Conservation (phyloP, 2,113 vertebrate genomes). For the Mustelus asterias region DNA sequence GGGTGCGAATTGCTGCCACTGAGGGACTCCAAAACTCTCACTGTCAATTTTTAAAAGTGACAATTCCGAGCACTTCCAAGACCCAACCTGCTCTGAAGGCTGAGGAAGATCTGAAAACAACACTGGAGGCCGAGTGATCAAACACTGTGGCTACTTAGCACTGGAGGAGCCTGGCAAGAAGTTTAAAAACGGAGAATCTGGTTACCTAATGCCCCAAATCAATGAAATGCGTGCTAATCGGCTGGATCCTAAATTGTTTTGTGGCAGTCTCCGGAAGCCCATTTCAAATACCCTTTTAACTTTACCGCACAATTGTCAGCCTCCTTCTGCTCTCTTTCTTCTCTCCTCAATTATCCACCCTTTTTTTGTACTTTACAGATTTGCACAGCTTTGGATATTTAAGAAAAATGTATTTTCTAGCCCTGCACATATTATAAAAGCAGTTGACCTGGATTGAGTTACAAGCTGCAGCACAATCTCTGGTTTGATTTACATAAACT, state of each 20-base stretch:
- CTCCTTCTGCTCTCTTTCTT: not conserved
- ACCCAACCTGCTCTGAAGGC: not conserved
- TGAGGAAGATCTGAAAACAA: not conserved
- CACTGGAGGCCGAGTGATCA: not conserved
- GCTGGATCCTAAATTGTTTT: not conserved
- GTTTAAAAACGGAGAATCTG: not conserved
- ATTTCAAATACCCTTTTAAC: not conserved
- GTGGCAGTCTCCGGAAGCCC: not conserved
- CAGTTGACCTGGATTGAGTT: not conserved
- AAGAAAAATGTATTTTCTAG: not conserved
- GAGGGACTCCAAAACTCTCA: not conserved
- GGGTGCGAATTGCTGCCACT: not conserved
- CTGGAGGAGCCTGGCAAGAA: not conserved
- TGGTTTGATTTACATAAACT: slow-evolving; percentile 22
- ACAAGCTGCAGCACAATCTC: not conserved
- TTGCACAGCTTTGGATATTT: not conserved
- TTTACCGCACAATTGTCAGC: not conserved
- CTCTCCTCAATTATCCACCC: not conserved
- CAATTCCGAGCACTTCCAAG: not conserved
- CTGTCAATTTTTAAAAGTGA: not conserved
- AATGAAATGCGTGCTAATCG: not conserved
- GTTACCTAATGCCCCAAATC: not conserved
- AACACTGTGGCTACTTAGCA: not conserved
- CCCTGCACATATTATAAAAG: not conserved
- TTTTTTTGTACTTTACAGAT: too few relatives aligned